Evolutionary conservation across 1,140 invertebrate species (phyloP), one percentile per base, ranked within the genome.

Genomic region (Oryctes rhinoceros): DNA sequence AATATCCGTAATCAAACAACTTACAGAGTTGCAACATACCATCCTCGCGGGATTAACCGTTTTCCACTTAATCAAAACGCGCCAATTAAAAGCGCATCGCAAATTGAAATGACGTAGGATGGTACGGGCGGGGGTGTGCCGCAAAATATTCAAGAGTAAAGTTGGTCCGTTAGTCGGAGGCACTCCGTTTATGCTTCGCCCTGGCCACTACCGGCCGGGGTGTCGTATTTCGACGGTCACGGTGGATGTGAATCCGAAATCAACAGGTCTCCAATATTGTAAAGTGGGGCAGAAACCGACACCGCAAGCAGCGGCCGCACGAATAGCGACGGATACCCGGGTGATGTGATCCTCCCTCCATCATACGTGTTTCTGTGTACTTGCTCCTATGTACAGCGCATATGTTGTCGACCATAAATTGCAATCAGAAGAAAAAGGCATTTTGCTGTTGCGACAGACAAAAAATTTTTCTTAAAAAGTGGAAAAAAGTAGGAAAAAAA

Each of bases 181-280:
- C 53, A 7, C 18, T 18, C 15, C 15, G 15, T 7, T 18, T n/a
- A 6, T 59, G 53, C 18, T 59, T n/a, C 53, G 18, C 15, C 15
- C 15, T 59, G 11, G 15, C 53, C 53, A 59, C n/a, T 59, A 6
- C 53, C 15, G 53, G 53, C 15, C 18, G 53, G 53, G 53, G 53
- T 59, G 65, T 71, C 35, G 65, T 24, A 71, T 71, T 71, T 71
- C 20, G 20, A 13, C 65, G 65, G 65, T 37, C 65, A 30, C 13
- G 53, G 18, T 76, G 37, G 75, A 20, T 44, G 37, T 15, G 44
- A 76, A 76, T 76, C 75, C 47, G 75, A 76, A 76, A 76, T 76
- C 75, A 76, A 76, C 75, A 76, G 75, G 75, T 76, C 75, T 76
- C 75, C 75, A 76, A 47, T 44, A n/a, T 76, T 76, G 37, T 76